Evolutionary conservation across 2,888 invertebrate species (phyloP).

Genomic region (Folsomia manolachei): DNA sequence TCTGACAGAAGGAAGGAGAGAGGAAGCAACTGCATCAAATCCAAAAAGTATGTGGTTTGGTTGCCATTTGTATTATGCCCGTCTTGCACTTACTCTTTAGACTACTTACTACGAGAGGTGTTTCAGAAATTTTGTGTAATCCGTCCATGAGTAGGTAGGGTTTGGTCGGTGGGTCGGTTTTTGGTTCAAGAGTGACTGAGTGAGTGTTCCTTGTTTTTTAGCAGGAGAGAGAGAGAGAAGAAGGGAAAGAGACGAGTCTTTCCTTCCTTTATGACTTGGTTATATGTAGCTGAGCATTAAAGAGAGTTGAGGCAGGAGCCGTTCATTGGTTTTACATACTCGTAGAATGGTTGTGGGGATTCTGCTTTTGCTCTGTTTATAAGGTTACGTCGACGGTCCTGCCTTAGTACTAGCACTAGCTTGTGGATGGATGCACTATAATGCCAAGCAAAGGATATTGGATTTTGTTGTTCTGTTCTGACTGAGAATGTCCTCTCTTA

Average conservation of each 20-base stretch:
- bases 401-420: no score
- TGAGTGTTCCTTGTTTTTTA: conserved; percentile 10
- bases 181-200: background rate
- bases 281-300: background rate
- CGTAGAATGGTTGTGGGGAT: background rate
- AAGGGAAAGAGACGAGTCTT: conserved; percentile 4
- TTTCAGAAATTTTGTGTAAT: background rate
- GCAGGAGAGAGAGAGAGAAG: conserved; percentile 6
- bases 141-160: background rate
- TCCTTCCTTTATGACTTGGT: background rate
- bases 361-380: conserved; percentile 1
- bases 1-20: background rate
- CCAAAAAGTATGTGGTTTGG: no score
- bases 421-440: background rate
- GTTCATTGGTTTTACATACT: background rate
- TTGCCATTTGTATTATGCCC: no score
- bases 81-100: no score
- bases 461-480: conserved; percentile 7
- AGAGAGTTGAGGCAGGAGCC: conserved; percentile 8
- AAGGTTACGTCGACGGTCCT: conserved; percentile 8
- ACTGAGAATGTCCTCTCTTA: background rate
- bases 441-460: conserved; percentile 6
- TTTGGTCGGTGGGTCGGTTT: background rate
- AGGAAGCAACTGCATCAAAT: background rate
- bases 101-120: no score